A percentile compares a stretch with the other conserved stretches of the same genome.
These are phyloP conservation scores for Uropsilus gracilis DNA, from an alignment of 2,113 vertebrate species.

Conservation along the genomic window DNA sequence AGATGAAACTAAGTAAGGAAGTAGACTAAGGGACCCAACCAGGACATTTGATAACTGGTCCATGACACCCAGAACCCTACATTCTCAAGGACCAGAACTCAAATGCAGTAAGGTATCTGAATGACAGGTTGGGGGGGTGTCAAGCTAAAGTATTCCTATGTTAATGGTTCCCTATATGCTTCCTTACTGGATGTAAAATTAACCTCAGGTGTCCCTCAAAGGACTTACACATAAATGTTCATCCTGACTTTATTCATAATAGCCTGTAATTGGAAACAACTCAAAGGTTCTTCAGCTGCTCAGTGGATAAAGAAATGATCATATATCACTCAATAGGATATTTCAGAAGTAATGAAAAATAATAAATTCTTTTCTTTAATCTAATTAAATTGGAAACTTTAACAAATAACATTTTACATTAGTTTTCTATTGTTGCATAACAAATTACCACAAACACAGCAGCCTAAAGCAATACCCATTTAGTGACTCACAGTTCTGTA, in stretches of 20 bases:
- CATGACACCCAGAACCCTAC: neutral
- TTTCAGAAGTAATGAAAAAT: neutral
- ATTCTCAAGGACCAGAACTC: neutral
- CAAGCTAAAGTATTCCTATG: neutral
- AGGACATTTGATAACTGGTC: neutral
- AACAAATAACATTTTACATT: neutral
- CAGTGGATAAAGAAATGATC: neutral
- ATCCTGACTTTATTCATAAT: neutral
- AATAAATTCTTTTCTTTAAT: neutral
- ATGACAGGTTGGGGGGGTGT: neutral
- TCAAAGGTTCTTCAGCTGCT: constrained; percentile 11
- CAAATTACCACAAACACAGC: neutral
- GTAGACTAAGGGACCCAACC: neutral
- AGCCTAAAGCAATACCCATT: neutral
- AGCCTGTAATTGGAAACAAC: neutral
- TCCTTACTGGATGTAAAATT: constrained; percentile 6
- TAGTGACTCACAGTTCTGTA: neutral
- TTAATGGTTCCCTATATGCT: neutral
- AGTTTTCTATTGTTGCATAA: constrained; percentile 9
- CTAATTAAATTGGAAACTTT: neutral
- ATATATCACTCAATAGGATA: neutral
- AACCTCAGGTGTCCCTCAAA: neutral
- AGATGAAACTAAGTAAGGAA: neutral
- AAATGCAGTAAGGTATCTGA: neutral
- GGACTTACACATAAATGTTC: neutral